Conservation (phyloP, 2,888 invertebrate genomes). For the Epirrita christyi region DNA sequence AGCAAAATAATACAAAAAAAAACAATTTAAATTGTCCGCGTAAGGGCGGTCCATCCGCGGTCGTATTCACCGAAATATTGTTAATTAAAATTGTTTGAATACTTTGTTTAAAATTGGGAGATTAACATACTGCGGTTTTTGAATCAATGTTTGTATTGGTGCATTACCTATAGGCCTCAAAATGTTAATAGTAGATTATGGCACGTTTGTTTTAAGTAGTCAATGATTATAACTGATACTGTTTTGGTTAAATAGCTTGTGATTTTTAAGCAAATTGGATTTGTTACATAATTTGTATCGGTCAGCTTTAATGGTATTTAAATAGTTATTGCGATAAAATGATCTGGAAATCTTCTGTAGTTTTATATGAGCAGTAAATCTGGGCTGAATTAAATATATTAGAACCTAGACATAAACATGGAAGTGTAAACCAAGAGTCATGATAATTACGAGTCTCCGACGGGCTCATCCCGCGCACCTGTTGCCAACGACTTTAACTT, state of each 20-base stretch:
- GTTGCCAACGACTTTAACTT: slow-evolving; percentile 80
- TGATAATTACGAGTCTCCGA: slow-evolving; percentile 74
- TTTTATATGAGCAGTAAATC: slow-evolving; percentile 29
- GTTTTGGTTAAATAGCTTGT: slow-evolving; percentile 27
- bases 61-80: slow-evolving; percentile 55
- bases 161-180: slow-evolving; percentile 49
- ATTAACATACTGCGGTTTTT: slow-evolving; percentile 72
- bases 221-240: slow-evolving; percentile 39
- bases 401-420: slow-evolving; percentile 31
- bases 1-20: slow-evolving; percentile 54
- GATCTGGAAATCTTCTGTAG: slow-evolving; percentile 25
- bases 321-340: slow-evolving; percentile 25
- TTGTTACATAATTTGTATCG: slow-evolving; percentile 35
- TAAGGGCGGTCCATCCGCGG: slow-evolving; percentile 55
- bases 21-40: slow-evolving; percentile 64
- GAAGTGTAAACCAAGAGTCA: slow-evolving; percentile 56
- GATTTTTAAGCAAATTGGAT: slow-evolving; percentile 34
- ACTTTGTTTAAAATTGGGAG: slow-evolving; percentile 62
- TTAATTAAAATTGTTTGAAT: slow-evolving; percentile 76
- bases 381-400: slow-evolving; percentile 25
- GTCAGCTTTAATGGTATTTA: slow-evolving; percentile 26
- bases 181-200: slow-evolving; percentile 46
- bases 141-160: slow-evolving; percentile 64
- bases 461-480: slow-evolving; percentile 76
- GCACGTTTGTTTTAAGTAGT: slow-evolving; percentile 43